A percentile compares a stretch with the other conserved stretches of the same genome.
These are phyloP conservation scores for Macaria liturata DNA, from an alignment of 2,888 invertebrate genomes.

Conservation along the genomic window DNA sequence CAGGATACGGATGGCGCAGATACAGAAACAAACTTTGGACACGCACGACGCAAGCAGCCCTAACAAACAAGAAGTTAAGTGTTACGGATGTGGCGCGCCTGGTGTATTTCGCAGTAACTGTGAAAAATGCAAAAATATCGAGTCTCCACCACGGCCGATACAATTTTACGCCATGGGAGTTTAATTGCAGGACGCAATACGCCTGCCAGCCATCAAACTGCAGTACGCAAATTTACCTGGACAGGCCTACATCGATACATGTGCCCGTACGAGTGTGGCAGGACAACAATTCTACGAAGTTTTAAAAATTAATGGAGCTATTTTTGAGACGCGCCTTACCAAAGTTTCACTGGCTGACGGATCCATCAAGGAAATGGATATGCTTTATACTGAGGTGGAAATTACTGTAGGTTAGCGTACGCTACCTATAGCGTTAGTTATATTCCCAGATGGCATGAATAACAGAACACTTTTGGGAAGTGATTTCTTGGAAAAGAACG, in stretches of 20 bases:
- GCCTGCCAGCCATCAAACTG: slow-evolving; percentile 3
- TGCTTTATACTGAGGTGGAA: not conserved
- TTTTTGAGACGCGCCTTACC: not conserved
- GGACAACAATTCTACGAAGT: not conserved
- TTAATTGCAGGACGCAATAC: no score
- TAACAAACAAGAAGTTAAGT: no score
- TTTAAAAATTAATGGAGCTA: not conserved
- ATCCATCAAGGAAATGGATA: not conserved
- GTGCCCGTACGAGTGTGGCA: slow-evolving; percentile 6
- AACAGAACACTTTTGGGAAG: slow-evolving; percentile 15
- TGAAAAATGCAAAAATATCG: slow-evolving; percentile 5
- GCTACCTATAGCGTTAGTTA: slow-evolving; percentile 1
- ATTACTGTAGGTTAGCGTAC: not conserved
- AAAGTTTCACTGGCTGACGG: not conserved
- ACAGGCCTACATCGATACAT: slow-evolving; percentile 2
- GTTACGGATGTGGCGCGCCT: slow-evolving; percentile 9
- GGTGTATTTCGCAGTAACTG: slow-evolving; percentile 7
- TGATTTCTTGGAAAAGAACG: slow-evolving; percentile 27
- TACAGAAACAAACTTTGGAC: no score
- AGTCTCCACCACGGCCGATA: slow-evolving; percentile 1
- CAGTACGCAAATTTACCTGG: not conserved
- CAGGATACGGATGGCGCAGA: no score
- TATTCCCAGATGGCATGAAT: slow-evolving; percentile 3
- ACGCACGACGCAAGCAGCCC: no score
- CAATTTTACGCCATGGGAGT: no score